Base-by-base conservation (phyloP, 2,797 vertebrate species). In the Danio albolineatus region DNA sequence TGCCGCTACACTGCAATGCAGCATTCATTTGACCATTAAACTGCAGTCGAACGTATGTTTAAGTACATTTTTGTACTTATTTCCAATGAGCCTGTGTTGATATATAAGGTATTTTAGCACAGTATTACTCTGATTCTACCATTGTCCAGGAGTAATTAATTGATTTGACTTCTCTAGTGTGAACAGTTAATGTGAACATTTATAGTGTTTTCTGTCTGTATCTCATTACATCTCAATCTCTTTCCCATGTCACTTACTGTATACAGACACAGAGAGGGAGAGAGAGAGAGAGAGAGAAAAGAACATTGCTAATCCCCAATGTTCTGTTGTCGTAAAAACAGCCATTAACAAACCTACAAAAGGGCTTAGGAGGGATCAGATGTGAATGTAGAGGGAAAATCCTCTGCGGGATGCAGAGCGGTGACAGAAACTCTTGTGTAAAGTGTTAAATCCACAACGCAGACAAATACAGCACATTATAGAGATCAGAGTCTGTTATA, bases 341-440 rank as follows among this genome's bases (percentile, higher is more conserved):
- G 74, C 74, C 80, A 86, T 89, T 89, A 87, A 86, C 72, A 81
- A 81, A 87, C 69, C 62, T 54, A 80, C 86, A 60, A 84, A 87
- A 87, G 72, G 81, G 77, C 79, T 86, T 79, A 89, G 85, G 81
- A 44, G 54, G 82, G 84, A 86, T 81, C 79, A 86, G 76, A 85
- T 84, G 77, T 84, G 82, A 83, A 78, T 79, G 67, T 76, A 83
- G 78, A 36, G 48, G 62, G 81, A 61, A 87, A 86, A 84, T 85
- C 80, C 81, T 83, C 76, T 64, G 10, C 10, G 51, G 60, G 39
- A 13, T 74, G 81, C 5, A 57, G 72, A 60, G 14, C 17, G 19
- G 19, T 39, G 21, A 10, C 36, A 41, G 39, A 48, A 39, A 13
- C 44, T 59, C 38, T n/a, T 41, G 36, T 46, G 28, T 28, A 9